Evolutionary conservation across 1,140 invertebrate species (phyloP).

Genomic region (Danaus melanippus): DNA sequence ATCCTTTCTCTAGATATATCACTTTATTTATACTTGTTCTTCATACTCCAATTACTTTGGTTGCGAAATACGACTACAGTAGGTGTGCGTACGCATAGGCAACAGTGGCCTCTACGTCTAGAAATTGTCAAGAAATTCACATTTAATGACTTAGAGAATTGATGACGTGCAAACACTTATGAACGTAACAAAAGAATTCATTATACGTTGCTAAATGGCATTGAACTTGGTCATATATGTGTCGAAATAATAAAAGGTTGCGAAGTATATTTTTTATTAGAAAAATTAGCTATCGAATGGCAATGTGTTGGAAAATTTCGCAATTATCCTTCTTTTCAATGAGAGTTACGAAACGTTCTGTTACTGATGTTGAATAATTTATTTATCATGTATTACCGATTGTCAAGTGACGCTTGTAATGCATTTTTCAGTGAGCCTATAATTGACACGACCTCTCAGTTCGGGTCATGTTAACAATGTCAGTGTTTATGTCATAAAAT

Average conservation of each 20-base stretch:
- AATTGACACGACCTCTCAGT: conserved; percentile 43
- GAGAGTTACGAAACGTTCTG: conserved; percentile 40
- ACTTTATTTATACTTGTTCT: conserved; percentile 19
- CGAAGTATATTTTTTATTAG: conserved; percentile 30
- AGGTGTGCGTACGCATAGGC: conserved; percentile 1
- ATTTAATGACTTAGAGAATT: too few species aligned
- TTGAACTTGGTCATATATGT: conserved; percentile 25
- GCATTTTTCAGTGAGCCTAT: conserved; percentile 41
- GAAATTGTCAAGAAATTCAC: too few species aligned
- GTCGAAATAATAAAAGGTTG: conserved; percentile 30
- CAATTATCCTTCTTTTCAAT: conserved; percentile 52
- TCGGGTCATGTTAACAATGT: conserved; percentile 36
- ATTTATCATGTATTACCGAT: conserved; percentile 49
- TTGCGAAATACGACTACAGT: conserved; percentile 18
- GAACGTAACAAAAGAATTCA: too few species aligned
- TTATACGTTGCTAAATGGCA: conserved; percentile 3
- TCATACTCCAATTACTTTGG: conserved; percentile 25
- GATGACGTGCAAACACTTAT: too few species aligned
- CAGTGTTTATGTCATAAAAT: conserved; percentile 24
- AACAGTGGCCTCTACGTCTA: conserved; percentile 14
- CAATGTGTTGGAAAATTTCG: conserved; percentile 41
- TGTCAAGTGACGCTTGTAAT: conserved; percentile 50
- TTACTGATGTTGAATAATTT: conserved; percentile 45
- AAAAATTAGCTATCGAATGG: conserved; percentile 47
- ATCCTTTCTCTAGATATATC: conserved; percentile 16